Evolutionary conservation across 2,888 invertebrate species (phyloP).

Genomic region (Pandemis corylana): DNA sequence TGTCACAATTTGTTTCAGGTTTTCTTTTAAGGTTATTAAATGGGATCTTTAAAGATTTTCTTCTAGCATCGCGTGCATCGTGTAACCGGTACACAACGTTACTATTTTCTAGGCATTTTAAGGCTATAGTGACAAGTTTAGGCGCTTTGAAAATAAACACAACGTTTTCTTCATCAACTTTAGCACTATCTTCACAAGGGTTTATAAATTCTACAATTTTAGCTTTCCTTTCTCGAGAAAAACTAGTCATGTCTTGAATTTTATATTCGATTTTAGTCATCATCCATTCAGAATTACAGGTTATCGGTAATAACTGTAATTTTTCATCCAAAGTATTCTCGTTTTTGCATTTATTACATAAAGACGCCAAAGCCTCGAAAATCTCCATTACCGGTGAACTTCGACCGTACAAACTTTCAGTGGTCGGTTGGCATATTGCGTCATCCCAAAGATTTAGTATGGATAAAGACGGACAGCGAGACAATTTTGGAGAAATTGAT

Average conservation of each 20-base stretch:
- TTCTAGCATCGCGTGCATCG: neutral
- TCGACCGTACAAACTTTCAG: conserved; percentile 42
- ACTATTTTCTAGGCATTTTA: conserved; percentile 47
- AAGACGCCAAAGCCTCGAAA: conserved; percentile 55
- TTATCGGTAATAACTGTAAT: neutral
- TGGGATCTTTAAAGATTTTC: neutral
- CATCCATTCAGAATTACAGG: conserved; percentile 43
- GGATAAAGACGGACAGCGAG: conserved; percentile 54
- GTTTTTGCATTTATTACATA: conserved; percentile 35
- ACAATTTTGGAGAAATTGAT: conserved; percentile 41
- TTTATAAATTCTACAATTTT: neutral
- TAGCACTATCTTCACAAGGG: neutral
- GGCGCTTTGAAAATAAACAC: conserved; percentile 25
- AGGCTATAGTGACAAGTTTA: conserved; percentile 40
- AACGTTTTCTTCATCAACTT: neutral
- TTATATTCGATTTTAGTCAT: conserved; percentile 37
- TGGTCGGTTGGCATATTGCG: conserved; percentile 14
- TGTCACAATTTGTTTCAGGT: neutral
- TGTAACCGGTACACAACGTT: conserved; percentile 16
- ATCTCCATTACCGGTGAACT: conserved; percentile 65
- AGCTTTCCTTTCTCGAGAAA: neutral
- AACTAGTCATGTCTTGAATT: conserved; percentile 14
- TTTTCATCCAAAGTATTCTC: conserved; percentile 1
- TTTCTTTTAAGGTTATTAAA: conserved; percentile 26
- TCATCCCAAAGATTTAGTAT: conserved; percentile 52